Evolutionary conservation across 2,797 vertebrate species (phyloP), one percentile per base, ranked within the genome.

Genomic region (Clarias pachynema): DNA sequence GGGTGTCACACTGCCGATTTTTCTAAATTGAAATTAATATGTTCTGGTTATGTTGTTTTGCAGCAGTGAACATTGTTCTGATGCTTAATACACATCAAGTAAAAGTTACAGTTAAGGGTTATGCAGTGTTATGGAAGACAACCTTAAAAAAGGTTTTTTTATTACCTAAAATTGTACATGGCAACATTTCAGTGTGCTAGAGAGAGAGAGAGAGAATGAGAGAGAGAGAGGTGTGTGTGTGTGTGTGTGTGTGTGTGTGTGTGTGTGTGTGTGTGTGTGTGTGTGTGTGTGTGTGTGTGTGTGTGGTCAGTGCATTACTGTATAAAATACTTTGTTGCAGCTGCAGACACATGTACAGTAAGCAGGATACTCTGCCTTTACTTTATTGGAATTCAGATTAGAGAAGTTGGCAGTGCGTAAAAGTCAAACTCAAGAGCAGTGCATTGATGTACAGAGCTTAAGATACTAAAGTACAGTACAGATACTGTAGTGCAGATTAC

Each of bases 21-120:
- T 93, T 92, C 91, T 84, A 91, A 89, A 93, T 91, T 92, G 90
- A 93, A 94, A 93, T 89, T 88, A 90, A 93, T 92, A 91, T 91
- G 90, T 88, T 92, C 82, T 89, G 80, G 86, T 91, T 90, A 91
- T 89, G 92, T 91, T 93, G 89, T 88, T 91, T 91, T 90, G 90
- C 87, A 93, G 81, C 90, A 90, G 93, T 92, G 14, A 60, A 40
- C 18, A n/a, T 72, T 26, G 18, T 63, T 65, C 15, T 26, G 63
- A n/a, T 34, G 63, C 65, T 34, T 57, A 37, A 70, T 62, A 20
- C 14, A 40, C 49, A 29, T 37, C 20, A n/a, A 66, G 24, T 16
- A 66, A 63, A 26, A 6, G 59, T 34, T 12, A 74, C 53, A 8
- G 49, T 59, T 34, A 75, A 29, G 49, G 53, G 26, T 53, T 26